Evolutionary conservation across 2,113 vertebrate species (phyloP).

Genomic region (Neomonachus schauinslandi): DNA sequence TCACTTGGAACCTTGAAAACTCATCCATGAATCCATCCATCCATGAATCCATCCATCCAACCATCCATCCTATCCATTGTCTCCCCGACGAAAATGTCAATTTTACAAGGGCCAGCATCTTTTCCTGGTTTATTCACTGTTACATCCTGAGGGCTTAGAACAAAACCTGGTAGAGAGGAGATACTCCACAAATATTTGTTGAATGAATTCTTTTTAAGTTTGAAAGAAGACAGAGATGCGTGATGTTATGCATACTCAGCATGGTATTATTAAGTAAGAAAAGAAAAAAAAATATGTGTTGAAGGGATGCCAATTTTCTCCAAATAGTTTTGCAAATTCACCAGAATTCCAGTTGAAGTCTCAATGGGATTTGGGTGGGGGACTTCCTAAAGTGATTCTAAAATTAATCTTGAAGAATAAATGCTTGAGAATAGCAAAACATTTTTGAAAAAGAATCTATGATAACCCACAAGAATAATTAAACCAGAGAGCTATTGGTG

Average conservation of each 20-base stretch:
- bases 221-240: not conserved
- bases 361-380: constrained; percentile 13
- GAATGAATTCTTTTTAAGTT: constrained; percentile 36
- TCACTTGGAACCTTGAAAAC: not conserved
- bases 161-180: not conserved
- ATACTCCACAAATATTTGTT: not conserved
- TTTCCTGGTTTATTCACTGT: not conserved
- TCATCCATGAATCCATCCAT: not conserved
- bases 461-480: not conserved
- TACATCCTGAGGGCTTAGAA: not conserved
- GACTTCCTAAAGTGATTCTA: constrained; percentile 8
- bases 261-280: not conserved
- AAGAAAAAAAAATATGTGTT: not conserved
- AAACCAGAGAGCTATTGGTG: not conserved
- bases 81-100: not conserved
- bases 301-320: constrained; percentile 29
- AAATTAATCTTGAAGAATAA: constrained; percentile 19
- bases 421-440: constrained; percentile 32
- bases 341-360: constrained; percentile 7
- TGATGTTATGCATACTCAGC: not conserved
- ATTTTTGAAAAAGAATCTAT: not conserved
- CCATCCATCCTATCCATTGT: not conserved
- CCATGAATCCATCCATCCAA: not conserved
- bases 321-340: constrained; percentile 31
- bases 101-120: not conserved